Conservation (phyloP, 2,113 vertebrate genomes). For the Rafetus swinhoei region DNA sequence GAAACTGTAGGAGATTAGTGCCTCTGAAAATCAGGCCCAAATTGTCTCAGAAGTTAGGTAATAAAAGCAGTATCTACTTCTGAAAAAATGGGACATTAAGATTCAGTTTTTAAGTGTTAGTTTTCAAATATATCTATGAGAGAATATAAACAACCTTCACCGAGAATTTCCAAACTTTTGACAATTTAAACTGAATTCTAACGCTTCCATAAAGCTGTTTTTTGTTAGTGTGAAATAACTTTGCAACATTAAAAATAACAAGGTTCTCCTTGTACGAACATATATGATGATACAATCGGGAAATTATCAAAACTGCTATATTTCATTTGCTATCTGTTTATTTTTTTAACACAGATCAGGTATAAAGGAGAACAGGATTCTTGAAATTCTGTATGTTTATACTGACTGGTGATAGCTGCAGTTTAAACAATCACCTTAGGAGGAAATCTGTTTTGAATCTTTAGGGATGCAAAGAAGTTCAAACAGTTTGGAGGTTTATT, state of each 20-base stretch:
- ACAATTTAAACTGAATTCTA: not conserved
- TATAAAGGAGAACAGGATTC: not conserved
- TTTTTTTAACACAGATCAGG: slow-evolving; percentile 9
- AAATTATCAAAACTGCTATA: not conserved
- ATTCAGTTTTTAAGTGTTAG: not conserved
- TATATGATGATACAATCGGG: not conserved
- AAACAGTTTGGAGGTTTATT: slow-evolving; percentile 22
- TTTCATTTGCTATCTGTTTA: slow-evolving; percentile 3
- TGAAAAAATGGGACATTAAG: not conserved
- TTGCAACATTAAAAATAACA: not conserved
- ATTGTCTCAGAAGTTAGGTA: not conserved
- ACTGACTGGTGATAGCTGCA: not conserved
- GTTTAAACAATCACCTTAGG: not conserved
- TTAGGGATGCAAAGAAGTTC: not conserved
- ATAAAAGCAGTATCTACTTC: not conserved
- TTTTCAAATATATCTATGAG: not conserved
- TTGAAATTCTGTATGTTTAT: not conserved
- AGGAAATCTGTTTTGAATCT: slow-evolving; percentile 44
- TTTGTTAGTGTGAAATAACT: not conserved
- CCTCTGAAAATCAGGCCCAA: not conserved
- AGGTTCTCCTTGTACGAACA: not conserved
- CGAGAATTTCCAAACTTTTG: not conserved
- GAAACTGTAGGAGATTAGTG: not conserved
- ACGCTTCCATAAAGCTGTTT: not conserved
- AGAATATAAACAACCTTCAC: not conserved